Evolutionary conservation across 2,113 vertebrate species (phyloP).

Genomic region (Amazona guildingii): DNA sequence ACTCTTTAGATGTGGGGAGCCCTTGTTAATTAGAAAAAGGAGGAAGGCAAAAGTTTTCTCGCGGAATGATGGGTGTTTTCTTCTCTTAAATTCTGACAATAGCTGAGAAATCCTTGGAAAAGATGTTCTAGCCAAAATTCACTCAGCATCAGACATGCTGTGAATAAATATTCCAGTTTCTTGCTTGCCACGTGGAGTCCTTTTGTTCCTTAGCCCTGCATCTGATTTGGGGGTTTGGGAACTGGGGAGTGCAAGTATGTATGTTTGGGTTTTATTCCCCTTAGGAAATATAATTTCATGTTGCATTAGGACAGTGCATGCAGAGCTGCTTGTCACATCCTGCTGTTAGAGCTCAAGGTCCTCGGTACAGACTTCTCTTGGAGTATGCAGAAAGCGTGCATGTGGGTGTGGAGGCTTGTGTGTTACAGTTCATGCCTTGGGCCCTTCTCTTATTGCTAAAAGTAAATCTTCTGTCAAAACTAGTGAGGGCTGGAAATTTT

Average conservation of each 20-base stretch:
- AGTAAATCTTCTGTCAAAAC: not conserved
- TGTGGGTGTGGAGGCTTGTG: not conserved
- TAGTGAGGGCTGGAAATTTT: not conserved
- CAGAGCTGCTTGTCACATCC: not conserved
- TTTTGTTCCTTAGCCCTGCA: slow-evolving; percentile 12
- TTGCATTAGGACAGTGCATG: not conserved
- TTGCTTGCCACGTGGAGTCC: not conserved
- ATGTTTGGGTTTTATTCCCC: not conserved
- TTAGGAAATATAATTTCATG: not conserved
- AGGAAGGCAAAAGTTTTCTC: slow-evolving; percentile 13
- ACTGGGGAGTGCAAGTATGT: not conserved
- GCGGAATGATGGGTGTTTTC: slow-evolving; percentile 10
- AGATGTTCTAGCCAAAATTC: slow-evolving; percentile 8
- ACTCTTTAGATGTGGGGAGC: not conserved
- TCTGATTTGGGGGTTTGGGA: not conserved
- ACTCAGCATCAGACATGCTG: not conserved
- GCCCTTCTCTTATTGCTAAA: not conserved
- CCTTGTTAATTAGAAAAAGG: slow-evolving; percentile 34
- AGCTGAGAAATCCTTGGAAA: slow-evolving; percentile 37
- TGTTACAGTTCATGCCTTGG: not conserved
- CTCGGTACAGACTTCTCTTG: not conserved
- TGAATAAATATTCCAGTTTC: slow-evolving; percentile 26
- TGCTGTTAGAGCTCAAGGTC: not conserved
- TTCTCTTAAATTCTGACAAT: slow-evolving; percentile 27
- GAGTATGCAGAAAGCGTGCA: not conserved